A percentile compares a stretch with the other conserved stretches of the same genome.
Evolutionary conservation across 2,113 vertebrate species (phyloP).

Genomic region (Ploceus nigricollis): DNA sequence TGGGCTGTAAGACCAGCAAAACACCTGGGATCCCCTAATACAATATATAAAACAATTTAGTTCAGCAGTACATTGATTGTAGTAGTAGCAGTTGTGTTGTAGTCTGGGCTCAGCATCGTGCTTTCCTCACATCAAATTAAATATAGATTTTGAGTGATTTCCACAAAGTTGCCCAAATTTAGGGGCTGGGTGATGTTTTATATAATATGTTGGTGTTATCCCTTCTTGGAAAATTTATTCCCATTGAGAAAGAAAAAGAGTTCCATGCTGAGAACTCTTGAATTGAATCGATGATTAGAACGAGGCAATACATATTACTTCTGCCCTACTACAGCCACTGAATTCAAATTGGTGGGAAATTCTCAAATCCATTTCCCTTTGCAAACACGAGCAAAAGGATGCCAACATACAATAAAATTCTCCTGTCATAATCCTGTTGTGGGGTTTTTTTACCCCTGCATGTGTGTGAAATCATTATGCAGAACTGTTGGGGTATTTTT

Average conservation of each 20-base stretch:
- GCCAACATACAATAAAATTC: background rate
- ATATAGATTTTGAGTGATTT: conserved; percentile 29
- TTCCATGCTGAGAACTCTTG: conserved; percentile 26
- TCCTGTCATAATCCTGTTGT: background rate
- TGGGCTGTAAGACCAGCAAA: background rate
- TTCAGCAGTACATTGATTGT: background rate
- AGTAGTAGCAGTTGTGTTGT: background rate
- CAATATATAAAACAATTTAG: background rate
- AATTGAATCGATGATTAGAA: conserved; percentile 22
- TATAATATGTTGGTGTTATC: conserved; percentile 4
- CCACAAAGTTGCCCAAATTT: background rate
- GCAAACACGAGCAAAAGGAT: conserved; percentile 15
- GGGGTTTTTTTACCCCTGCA: background rate
- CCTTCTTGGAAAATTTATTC: conserved; percentile 30
- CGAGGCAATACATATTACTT: background rate
- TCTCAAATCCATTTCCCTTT: conserved; percentile 2
- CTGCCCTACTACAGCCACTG: conserved; percentile 9
- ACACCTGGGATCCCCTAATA: background rate
- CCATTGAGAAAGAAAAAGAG: background rate
- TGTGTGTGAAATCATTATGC: background rate
- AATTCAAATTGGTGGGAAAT: conserved; percentile 13
- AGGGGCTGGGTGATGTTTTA: background rate
- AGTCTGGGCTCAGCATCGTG: background rate
- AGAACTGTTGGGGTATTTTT: background rate
- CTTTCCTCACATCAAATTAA: background rate